phyloP scores from a whole-genome alignment of 2,888 invertebrate genomes.

The Drosophila koepferae region DNA sequence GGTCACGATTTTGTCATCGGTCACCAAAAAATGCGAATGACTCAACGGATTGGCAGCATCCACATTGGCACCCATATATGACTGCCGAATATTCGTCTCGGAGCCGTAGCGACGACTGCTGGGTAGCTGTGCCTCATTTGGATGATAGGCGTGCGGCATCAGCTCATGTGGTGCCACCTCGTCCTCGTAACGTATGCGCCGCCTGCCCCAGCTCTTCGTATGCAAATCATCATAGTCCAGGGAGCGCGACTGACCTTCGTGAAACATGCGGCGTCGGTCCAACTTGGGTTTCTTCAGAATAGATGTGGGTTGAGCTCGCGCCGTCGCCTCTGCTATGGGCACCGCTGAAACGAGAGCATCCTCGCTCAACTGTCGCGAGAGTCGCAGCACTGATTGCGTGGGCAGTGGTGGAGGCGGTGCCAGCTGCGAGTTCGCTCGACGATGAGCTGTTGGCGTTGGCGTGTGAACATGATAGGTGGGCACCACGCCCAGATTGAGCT shows the following conservation, averaged over 20 bases:
- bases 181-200: slow-evolving; percentile 84
- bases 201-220: slow-evolving; percentile 83
- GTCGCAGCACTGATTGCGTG: slow-evolving; percentile 80
- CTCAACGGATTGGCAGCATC: slow-evolving; percentile 83
- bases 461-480: slow-evolving; percentile 84
- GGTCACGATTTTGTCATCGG: slow-evolving; percentile 85
- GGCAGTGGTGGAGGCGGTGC: slow-evolving; percentile 77
- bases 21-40: slow-evolving; percentile 85
- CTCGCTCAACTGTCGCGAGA: slow-evolving; percentile 82
- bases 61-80: slow-evolving; percentile 83
- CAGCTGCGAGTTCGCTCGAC: slow-evolving; percentile 75
- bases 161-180: slow-evolving; percentile 66
- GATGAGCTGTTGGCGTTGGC: slow-evolving; percentile 83
- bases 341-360: slow-evolving; percentile 83
- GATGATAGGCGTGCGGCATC: slow-evolving; percentile 33
- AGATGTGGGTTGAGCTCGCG: slow-evolving; percentile 81
- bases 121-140: slow-evolving; percentile 29
- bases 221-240: slow-evolving; percentile 84
- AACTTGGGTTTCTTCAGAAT: slow-evolving; percentile 83
- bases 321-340: slow-evolving; percentile 81
- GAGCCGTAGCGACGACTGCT: slow-evolving; percentile 82
- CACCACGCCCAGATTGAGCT: slow-evolving; percentile 78
- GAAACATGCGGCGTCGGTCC: slow-evolving; percentile 82
- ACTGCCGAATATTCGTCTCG: slow-evolving; percentile 85
- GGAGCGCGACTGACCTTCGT: slow-evolving; percentile 83